Evolutionary conservation across 2,797 vertebrate species (phyloP).

Genomic region (Pachyuromys duprasi): DNA sequence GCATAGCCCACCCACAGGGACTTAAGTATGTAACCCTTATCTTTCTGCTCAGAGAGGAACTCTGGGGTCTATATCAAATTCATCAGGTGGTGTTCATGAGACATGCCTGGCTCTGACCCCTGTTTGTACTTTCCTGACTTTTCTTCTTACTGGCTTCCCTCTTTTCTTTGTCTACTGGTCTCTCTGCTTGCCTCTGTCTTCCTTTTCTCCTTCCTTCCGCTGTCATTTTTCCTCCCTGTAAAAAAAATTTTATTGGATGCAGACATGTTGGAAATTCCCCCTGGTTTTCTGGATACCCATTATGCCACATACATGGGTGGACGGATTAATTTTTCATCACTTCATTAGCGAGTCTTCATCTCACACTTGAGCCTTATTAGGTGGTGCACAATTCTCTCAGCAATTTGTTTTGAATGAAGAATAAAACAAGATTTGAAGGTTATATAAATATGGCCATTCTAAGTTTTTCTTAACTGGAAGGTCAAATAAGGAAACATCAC

Average conservation of each 20-base stretch:
- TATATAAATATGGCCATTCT: background rate
- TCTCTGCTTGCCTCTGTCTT: background rate
- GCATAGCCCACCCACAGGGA: background rate
- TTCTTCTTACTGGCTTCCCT: background rate
- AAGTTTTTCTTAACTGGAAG: background rate
- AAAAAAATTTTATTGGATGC: background rate
- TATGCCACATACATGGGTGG: background rate
- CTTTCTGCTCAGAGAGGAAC: background rate
- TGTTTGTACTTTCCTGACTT: background rate
- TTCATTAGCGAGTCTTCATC: background rate
- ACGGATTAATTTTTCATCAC: background rate
- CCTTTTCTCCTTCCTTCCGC: background rate
- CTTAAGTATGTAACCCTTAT: fast-evolving
- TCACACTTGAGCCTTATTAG: background rate
- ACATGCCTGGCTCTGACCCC: background rate
- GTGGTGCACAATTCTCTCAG: background rate
- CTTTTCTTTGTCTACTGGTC: background rate
- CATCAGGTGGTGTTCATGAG: background rate
- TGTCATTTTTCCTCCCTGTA: background rate
- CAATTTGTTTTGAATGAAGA: background rate
- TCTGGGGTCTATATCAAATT: background rate
- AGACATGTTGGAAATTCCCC: background rate
- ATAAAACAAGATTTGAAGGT: background rate
- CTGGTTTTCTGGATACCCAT: background rate
- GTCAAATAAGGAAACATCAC: background rate